These are phyloP conservation scores for Melipona quadrifasciata DNA, from an alignment of 1,140 invertebrate species.

Conservation along the genomic window DNA sequence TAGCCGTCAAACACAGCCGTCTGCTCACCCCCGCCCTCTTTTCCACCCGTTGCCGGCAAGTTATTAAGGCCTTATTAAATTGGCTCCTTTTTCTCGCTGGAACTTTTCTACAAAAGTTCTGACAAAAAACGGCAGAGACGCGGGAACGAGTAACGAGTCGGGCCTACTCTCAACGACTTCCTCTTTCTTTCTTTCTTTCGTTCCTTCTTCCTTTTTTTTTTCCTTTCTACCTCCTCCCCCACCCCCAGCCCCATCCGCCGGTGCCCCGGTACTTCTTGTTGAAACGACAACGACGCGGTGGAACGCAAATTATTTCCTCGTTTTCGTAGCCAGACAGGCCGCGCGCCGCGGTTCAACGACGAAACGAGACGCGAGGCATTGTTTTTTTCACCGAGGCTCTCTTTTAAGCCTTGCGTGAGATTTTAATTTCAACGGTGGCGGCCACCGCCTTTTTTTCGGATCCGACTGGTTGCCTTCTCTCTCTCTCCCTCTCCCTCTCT, in stretches of 20 bases:
- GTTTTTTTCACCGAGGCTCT: conserved; percentile 28
- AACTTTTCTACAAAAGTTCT: conserved; percentile 65
- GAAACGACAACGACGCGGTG: conserved; percentile 30
- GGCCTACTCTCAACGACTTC: conserved; percentile 49
- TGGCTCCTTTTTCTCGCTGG: conserved; percentile 62
- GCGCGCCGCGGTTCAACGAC: conserved; percentile 26
- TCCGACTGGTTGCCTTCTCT: background rate
- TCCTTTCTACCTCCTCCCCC: background rate
- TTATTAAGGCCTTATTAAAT: conserved; percentile 77
- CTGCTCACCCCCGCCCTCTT: conserved; percentile 39
- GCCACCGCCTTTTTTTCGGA: background rate
- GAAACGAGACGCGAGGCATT: conserved; percentile 36
- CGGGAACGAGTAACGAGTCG: conserved; percentile 62
- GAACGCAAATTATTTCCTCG: conserved; percentile 64
- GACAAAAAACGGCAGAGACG: conserved; percentile 59
- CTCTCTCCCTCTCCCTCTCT: too few relatives aligned
- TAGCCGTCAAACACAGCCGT: conserved; percentile 72
- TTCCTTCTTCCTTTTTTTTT: too few relatives aligned
- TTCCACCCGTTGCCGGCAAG: conserved; percentile 48
- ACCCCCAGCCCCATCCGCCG: conserved; percentile 7
- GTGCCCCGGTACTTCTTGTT: background rate
- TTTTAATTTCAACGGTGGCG: conserved; percentile 50
- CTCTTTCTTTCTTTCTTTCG: too few relatives aligned
- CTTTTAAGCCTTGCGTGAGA: conserved; percentile 49
- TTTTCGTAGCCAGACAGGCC: conserved; percentile 55